Base-by-base conservation (phyloP, 2,797 vertebrate genomes). In the Rhabdophis nuchalis region DNA sequence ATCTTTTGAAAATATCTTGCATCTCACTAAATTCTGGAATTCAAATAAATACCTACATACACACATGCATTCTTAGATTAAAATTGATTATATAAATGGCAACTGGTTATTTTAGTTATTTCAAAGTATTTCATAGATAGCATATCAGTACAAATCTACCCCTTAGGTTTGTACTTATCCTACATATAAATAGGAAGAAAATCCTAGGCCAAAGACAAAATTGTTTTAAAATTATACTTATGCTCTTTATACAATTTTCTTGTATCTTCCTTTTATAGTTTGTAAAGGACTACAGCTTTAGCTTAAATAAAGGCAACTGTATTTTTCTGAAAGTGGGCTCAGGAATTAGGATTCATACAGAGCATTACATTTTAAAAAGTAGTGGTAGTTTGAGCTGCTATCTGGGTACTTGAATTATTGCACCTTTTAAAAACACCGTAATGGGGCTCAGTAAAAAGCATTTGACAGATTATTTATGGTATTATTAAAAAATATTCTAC, bases 381-480 rank as follows among this genome's bases (percentile, higher is more conserved):
- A 93, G 64, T 60, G 85, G 20, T 46, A 41, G 41, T 92, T 94
- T 94, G 90, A 95, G 72, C 56, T 94, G 95, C 93, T 18, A 94
- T 93, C 95, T 94, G 18, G 53, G 50, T 54, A 95, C n/a, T 92
- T 90, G 36, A 41, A 68, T 89, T 91, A 89, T 91, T 92, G 91
- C 93, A 32, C 95, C 27, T 94, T 96, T 96, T 92, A 91, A 95
- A 96, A 95, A 95, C 92, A 90, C 0, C n/a, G 27, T 18, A 87
- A 27, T 41, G 95, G 90, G 57, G 57, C 50, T 93, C 56, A 57
- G 20, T 94, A 95, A 95, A 77, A 93, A 93, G 58, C 58, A 36
- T 89, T 85, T 86, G 92, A 58, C 58, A 93, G 92, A 88, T 9
- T 61, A 53, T 77, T 61, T 91, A 56, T 25, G 32, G 68, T 87